Percentiles rank a stretch among this genome's conserved stretches.
Evolutionary conservation across 2,797 vertebrate species (phyloP).

Genomic region (Diglossa cyanea): DNA sequence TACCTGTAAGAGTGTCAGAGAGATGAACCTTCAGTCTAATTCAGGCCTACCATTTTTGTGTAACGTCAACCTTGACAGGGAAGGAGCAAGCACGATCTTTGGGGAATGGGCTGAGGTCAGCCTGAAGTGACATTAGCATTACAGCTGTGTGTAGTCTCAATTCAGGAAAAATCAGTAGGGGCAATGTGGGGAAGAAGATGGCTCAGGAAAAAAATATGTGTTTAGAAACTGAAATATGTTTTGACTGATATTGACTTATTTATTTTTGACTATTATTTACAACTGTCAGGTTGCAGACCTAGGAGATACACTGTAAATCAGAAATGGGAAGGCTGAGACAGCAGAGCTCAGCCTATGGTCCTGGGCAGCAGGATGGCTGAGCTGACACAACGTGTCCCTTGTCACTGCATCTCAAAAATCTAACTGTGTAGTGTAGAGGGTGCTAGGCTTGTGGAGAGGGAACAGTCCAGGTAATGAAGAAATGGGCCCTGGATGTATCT

Average conservation of each 20-base stretch:
- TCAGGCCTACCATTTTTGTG: background rate
- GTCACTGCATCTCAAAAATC: background rate
- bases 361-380: background rate
- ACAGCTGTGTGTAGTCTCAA: background rate
- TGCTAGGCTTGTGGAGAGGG: background rate
- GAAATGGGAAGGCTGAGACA: background rate
- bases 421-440: background rate
- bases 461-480: background rate
- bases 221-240: background rate
- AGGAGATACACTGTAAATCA: background rate
- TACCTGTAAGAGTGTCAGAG: background rate
- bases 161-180: background rate
- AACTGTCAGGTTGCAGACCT: background rate
- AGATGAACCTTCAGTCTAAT: background rate
- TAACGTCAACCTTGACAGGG: background rate
- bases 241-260: background rate
- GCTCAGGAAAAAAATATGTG: background rate
- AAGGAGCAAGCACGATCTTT: background rate
- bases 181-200: background rate
- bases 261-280: background rate
- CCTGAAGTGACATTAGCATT: background rate
- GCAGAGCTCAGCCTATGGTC: background rate
- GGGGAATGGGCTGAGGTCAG: background rate
- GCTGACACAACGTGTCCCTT: accelerated
- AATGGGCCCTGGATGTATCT: background rate